Conservation (phyloP, 2,888 invertebrate genomes). For the Phyto melanocephala region DNA sequence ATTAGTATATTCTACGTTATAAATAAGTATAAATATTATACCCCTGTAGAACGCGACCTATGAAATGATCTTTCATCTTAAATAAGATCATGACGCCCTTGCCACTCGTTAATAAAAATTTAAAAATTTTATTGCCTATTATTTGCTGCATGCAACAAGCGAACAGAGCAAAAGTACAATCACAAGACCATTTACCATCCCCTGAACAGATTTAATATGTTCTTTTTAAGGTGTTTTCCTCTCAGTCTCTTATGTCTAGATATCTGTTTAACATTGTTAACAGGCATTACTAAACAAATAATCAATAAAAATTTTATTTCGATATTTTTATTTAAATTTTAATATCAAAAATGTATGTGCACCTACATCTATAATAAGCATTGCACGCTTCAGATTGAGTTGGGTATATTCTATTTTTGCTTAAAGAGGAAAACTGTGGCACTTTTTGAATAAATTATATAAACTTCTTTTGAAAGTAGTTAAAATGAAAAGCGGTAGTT, state of each 20-base stretch:
- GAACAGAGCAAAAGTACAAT: not conserved
- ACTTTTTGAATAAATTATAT: too few relatives aligned
- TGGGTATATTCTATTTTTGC: too few relatives aligned
- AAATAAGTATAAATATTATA: constrained; percentile 13
- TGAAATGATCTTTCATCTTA: constrained; percentile 15
- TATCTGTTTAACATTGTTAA: constrained; percentile 68
- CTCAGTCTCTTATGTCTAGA: not conserved
- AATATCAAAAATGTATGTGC: not conserved
- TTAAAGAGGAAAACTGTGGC: too few relatives aligned
- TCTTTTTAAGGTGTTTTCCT: not conserved
- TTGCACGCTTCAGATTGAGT: too few relatives aligned
- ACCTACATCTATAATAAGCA: too few relatives aligned
- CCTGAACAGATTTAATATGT: not conserved
- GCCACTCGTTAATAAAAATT: constrained; percentile 43
- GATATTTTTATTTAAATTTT: constrained; percentile 46
- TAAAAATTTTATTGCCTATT: constrained; percentile 5
- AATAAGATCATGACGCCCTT: constrained; percentile 29
- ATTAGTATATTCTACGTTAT: too few relatives aligned
- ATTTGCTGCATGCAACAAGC: not conserved
- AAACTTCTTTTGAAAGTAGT: too few relatives aligned
- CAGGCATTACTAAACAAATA: constrained; percentile 66
- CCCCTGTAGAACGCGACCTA: constrained; percentile 10
- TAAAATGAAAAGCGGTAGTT: too few relatives aligned
- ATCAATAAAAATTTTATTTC: constrained; percentile 63
- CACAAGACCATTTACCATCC: constrained; percentile 1